These are phyloP conservation scores for Catalaphyllia jardinei DNA, from an alignment of 64 coral and sea anemone genomes.

Conservation along the genomic window DNA sequence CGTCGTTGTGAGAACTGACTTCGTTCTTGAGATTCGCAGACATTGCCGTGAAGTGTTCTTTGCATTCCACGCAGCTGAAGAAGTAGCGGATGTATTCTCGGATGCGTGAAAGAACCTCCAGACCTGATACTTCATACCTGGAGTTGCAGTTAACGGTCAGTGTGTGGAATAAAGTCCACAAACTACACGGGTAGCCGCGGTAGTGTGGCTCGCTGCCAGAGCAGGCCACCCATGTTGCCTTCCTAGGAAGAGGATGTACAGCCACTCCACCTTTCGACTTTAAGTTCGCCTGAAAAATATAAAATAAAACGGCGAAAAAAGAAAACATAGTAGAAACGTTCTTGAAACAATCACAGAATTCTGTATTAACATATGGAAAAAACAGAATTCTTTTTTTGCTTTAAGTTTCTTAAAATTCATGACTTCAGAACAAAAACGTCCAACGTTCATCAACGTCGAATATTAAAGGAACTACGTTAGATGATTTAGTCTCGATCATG, in stretches of 20 bases:
- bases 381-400: too few relatives aligned
- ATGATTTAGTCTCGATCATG: too few relatives aligned
- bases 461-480: too few relatives aligned
- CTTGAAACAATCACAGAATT: too few relatives aligned
- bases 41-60: conserved; percentile 81
- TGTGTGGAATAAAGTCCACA: conserved; percentile 95
- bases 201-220: conserved; percentile 77
- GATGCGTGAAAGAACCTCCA: conserved; percentile 64
- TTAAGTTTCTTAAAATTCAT: too few relatives aligned
- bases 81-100: conserved; percentile 86
- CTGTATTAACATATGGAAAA: too few relatives aligned
- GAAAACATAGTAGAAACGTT: too few relatives aligned
- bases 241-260: conserved; percentile 41
- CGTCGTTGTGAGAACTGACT: conserved; percentile 72
- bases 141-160: conserved; percentile 83
- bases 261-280: neutral
- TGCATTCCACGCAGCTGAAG: conserved; percentile 82
- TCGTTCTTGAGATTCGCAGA: conserved; percentile 68
- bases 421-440: too few relatives aligned
- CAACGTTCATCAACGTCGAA: too few relatives aligned
- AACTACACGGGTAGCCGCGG: conserved; percentile 86
- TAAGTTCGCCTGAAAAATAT: neutral
- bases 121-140: neutral
- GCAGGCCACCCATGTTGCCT: conserved; percentile 69
- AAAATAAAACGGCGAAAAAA: too few relatives aligned